Evolutionary conservation across 2,113 vertebrate genomes (phyloP), one percentile per base, ranked within the genome.

Genomic region (Misgurnus mizolepis): DNA sequence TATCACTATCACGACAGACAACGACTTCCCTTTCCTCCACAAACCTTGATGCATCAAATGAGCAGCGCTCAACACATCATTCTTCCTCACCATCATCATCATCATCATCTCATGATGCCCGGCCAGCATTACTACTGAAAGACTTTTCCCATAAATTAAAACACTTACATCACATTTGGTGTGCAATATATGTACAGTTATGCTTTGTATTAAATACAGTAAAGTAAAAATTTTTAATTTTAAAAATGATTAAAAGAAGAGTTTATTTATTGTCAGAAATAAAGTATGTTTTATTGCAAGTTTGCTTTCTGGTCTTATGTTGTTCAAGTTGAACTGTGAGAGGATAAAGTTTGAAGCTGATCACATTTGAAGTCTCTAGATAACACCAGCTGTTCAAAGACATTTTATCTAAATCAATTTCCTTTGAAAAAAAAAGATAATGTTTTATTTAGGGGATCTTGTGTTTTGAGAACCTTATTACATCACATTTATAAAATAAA

Each of bases 251-350:
- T 40, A 40, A 76, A 39, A 69, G 40, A 85, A 80, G 66, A 77
- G n/a, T 88, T 1, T 91, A 92, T 92, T 91, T 91, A 91, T 92
- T 18, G 10, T 66, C 27, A 64, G 87, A 84, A 89, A 91, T 67
- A 88, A 90, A 76, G 80, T 82, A 56, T 88, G 84, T 86, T 61
- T 65, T 73, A 67, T 86, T 61, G 61, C 14, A 18, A 86, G 4
- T 17, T 17, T 22, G 55, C 1, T 2, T 80, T 6, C 1, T 15
- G 45, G 11, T 58, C 17, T 0, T n/a, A 62, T 34, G 27, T 34
- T 60, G 40, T 67, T 40, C 40, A 22, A 9, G 22, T 55, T 17
- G 67, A 68, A 49, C 58, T 41, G 9, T 60, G 61, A 7, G 10
- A 39, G 56, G 3, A 12, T 39, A 64, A 7, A 47, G 50, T 45